These are phyloP conservation scores for Ardeotis arabs DNA, from an alignment of 2,113 vertebrate species.

Conservation along the genomic window DNA sequence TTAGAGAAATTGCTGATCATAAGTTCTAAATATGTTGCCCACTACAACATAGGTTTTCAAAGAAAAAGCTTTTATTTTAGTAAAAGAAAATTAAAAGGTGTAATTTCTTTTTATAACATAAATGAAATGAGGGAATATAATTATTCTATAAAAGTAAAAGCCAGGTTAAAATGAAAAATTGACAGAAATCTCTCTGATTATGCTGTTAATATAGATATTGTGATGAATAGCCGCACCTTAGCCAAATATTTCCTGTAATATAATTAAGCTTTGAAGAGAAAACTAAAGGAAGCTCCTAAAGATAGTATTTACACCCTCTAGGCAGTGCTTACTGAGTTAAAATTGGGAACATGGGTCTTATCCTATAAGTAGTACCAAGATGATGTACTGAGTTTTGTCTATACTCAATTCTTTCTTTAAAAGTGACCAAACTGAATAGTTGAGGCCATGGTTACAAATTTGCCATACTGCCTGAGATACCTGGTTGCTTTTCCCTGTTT, in stretches of 20 bases:
- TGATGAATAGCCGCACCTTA: slow-evolving; percentile 42
- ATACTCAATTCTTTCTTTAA: not conserved
- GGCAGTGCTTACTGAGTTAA: not conserved
- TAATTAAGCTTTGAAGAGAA: slow-evolving; percentile 36
- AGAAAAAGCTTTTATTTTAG: slow-evolving; percentile 56
- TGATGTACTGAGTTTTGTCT: not conserved
- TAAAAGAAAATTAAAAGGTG: slow-evolving; percentile 58
- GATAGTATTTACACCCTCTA: not conserved
- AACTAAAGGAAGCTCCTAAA: not conserved
- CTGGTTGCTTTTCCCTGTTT: not conserved
- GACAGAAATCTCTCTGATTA: slow-evolving; percentile 17
- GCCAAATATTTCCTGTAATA: slow-evolving; percentile 63
- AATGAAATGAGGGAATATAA: slow-evolving; percentile 31
- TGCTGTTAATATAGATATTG: slow-evolving; percentile 26
- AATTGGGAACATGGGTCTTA: not conserved
- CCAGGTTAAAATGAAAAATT: slow-evolving; percentile 53
- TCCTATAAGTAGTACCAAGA: not conserved
- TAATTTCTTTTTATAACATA: slow-evolving; percentile 61
- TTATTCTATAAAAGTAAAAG: slow-evolving; percentile 66
- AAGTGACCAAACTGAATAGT: not conserved
- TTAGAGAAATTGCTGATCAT: slow-evolving; percentile 77
- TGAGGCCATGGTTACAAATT: fast-evolving
- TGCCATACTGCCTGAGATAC: not conserved
- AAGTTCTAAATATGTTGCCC: slow-evolving; percentile 69
- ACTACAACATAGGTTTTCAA: slow-evolving; percentile 34